Base-by-base conservation (phyloP, 2,888 invertebrate species). In the Patella ulyssiponensis region DNA sequence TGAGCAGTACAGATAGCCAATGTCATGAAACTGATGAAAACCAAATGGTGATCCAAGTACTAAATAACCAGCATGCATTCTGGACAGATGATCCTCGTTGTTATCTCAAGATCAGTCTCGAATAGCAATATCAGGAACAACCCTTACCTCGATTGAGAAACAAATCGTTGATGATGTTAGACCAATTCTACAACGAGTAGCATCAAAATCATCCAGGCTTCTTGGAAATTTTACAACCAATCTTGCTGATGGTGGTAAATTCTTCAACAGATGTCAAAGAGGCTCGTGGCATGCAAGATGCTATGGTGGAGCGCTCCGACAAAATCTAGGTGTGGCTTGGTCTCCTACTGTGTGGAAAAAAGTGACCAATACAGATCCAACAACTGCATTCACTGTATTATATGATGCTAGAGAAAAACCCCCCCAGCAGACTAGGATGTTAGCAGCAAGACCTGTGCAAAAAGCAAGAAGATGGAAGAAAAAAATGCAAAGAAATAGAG, bases 191-290 rank as follows among this genome's bases (percentile, higher is more conserved):
- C 76, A 80, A 54, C 58, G 79, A 12, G 44, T 79, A 20, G 81
- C 82, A 3, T 54, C 56, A 14, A 83, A 82, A 77, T 53, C 74
- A 71, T 75, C 73, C 2, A 23, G 75, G 52, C 52, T 82, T 7
- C 73, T 81, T 51, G 81, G 80, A 2, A 81, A 82, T 56, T 76
- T 77, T 69, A 81, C 80, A 17, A 81, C 77, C n/a, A 82, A 82
- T n/a, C n/a, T n/a, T n/a, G n/a, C n/a, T n/a, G n/a, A 83, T 77
- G 81, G 83, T 20, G 83, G 81, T 0, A 83, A 81, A 54, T 53
- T 77, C 9, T 27, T 73, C 3, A 82, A 81, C 33, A 54, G 77
- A 44, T 81, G 81, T 23, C 74, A 80, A 23, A 1, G 80, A 20
- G 79, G 81, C 11, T 81, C 84, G 14, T 84, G 82, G 82, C 79